Evolutionary conservation across 2,797 vertebrate species (phyloP).

Genomic region (Pseudochirops corinnae): DNA sequence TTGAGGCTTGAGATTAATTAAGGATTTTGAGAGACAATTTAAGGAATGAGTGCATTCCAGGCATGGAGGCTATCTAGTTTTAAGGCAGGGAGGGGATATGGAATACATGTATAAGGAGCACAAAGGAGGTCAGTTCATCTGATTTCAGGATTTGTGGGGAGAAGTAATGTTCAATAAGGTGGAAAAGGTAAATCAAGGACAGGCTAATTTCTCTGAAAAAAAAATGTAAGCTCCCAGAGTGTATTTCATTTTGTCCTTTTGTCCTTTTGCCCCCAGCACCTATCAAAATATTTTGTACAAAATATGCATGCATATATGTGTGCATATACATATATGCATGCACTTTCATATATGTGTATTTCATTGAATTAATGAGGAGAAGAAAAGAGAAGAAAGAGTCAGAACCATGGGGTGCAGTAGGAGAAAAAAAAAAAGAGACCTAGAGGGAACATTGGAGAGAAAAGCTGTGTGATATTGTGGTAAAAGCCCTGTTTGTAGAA

Average conservation of each 20-base stretch:
- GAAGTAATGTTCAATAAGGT: neutral
- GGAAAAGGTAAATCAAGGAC: neutral
- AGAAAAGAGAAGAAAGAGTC: too few relatives aligned
- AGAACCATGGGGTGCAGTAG: neutral
- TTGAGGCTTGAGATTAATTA: neutral
- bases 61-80: neutral
- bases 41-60: neutral
- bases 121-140: neutral
- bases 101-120: neutral
- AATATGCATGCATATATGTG: neutral
- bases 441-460: accelerated
- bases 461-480: accelerated
- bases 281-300: neutral
- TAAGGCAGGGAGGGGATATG: neutral
- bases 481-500: accelerated
- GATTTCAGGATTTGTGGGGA: neutral
- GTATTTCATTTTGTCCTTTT: neutral
- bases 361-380: neutral
- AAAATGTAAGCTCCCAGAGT: neutral
- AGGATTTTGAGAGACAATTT: neutral
- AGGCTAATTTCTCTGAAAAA: neutral
- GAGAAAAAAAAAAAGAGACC: neutral
- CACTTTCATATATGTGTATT: neutral
- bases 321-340: neutral
- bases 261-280: neutral